These are phyloP conservation scores for Myotis pilosus DNA, from an alignment of 2,797 vertebrate genomes.

Conservation along the genomic window DNA sequence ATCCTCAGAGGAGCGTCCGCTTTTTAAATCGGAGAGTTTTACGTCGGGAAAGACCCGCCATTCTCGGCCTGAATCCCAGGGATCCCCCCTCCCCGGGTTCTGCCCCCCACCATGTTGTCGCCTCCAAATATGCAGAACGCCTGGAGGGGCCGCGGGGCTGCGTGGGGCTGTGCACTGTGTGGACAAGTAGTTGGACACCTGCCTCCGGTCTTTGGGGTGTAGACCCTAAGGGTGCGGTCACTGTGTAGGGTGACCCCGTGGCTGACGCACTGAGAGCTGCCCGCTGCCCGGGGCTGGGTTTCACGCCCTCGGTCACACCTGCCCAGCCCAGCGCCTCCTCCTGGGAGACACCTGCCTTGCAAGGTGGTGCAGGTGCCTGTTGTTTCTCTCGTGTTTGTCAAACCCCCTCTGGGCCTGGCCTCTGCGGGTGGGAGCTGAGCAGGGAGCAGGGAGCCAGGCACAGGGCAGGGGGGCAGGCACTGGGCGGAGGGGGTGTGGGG, in stretches of 20 bases:
- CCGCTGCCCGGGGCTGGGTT: accelerated
- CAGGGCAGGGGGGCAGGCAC: too few relatives aligned
- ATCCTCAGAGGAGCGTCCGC: not conserved
- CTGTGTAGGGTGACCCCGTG: not conserved
- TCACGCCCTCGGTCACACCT: accelerated
- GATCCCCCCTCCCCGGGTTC: not conserved
- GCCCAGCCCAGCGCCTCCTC: not conserved
- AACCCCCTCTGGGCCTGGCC: not conserved
- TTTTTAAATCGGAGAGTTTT: not conserved
- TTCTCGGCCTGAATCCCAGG: not conserved
- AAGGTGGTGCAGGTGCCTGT: not conserved
- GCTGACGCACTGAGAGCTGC: accelerated
- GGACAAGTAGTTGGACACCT: accelerated
- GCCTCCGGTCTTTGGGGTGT: accelerated
- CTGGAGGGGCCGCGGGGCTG: accelerated
- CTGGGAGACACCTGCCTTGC: not conserved
- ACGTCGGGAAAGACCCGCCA: not conserved
- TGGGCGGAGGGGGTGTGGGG: too few relatives aligned
- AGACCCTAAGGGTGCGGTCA: accelerated
- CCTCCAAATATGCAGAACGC: not conserved
- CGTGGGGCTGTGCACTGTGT: accelerated
- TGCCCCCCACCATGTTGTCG: accelerated
- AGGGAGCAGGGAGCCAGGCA: too few relatives aligned
- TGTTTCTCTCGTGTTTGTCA: accelerated
- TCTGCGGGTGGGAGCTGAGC: not conserved